Evolutionary conservation across 2,113 vertebrate species (phyloP).

Genomic region (Lipophrys pholis): DNA sequence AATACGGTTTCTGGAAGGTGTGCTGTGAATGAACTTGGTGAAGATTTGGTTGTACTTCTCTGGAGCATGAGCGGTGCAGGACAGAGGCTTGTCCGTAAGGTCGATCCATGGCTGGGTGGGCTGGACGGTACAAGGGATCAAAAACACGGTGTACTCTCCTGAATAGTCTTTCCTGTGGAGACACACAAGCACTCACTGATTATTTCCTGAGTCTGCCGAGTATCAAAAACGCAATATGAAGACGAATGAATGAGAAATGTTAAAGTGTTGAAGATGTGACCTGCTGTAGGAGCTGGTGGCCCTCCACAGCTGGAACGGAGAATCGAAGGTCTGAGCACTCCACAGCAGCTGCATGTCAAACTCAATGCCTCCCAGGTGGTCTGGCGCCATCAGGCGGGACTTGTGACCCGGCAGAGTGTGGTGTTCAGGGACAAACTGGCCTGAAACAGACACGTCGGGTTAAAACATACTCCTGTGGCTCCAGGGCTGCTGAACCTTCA

Average conservation of each 20-base stretch:
- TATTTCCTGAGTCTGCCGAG: too few species aligned
- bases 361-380: constrained; percentile 95
- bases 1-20: too few species aligned
- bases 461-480: too few species aligned
- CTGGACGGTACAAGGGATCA: constrained; percentile 96
- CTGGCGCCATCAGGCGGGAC: constrained; percentile 91
- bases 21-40: too few species aligned
- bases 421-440: constrained; percentile 95
- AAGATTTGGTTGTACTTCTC: constrained; percentile 94
- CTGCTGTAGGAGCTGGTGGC: constrained; percentile 98
- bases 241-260: too few species aligned
- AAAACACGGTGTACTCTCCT: constrained; percentile 92
- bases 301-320: constrained; percentile 96
- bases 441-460: constrained; percentile 75
- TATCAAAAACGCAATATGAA: too few species aligned
- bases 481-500: too few species aligned
- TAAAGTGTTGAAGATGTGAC: too few species aligned
- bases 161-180: constrained; percentile 94
- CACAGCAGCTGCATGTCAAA: constrained; percentile 96
- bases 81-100: constrained; percentile 92
- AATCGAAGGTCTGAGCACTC: constrained; percentile 97
- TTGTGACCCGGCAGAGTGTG: constrained; percentile 94
- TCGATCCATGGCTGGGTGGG: constrained; percentile 96
- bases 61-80: constrained; percentile 94
- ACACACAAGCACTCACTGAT: too few species aligned